These are phyloP conservation scores for Oscheius sp. DNA, from an alignment of 2,888 invertebrate genomes.

Conservation along the genomic window DNA sequence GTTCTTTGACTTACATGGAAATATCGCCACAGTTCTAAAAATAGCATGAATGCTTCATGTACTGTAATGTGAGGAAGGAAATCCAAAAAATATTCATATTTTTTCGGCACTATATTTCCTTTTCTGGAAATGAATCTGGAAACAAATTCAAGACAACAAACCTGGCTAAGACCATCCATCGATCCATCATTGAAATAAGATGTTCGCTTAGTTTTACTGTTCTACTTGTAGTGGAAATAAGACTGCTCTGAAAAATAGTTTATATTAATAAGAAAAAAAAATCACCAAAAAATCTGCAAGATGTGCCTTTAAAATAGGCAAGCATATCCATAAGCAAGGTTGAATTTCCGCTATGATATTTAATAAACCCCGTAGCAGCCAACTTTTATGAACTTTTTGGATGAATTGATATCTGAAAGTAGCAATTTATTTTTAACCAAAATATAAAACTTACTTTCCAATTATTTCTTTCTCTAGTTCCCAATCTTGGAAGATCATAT, in stretches of 20 bases:
- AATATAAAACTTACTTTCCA: slow-evolving; percentile 26
- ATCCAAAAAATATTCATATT: slow-evolving; percentile 18
- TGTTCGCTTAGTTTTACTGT: not conserved
- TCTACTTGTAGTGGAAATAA: not conserved
- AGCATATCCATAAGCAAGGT: slow-evolving; percentile 40
- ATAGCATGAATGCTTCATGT: slow-evolving; percentile 23
- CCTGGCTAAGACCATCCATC: slow-evolving; percentile 17
- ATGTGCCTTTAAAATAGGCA: slow-evolving; percentile 50
- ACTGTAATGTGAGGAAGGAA: slow-evolving; percentile 15
- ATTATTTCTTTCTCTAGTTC: slow-evolving; percentile 37
- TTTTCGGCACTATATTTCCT: slow-evolving; percentile 7
- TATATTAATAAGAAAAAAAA: not conserved
- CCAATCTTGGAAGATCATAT: slow-evolving; percentile 35
- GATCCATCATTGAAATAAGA: not conserved
- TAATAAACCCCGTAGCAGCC: slow-evolving; percentile 31
- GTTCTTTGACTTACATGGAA: slow-evolving; percentile 18
- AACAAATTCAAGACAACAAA: not conserved
- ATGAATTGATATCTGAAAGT: slow-evolving; percentile 19
- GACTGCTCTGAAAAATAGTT: slow-evolving; percentile 1
- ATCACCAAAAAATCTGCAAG: slow-evolving; percentile 40
- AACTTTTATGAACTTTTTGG: slow-evolving; percentile 5
- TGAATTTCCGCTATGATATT: slow-evolving; percentile 37
- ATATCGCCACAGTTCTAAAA: slow-evolving; percentile 27
- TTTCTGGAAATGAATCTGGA: not conserved
- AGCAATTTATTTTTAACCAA: not conserved